Evolutionary conservation across 2,113 vertebrate genomes (phyloP), one percentile per base, ranked within the genome.

Genomic region (Tragulus kanchil): DNA sequence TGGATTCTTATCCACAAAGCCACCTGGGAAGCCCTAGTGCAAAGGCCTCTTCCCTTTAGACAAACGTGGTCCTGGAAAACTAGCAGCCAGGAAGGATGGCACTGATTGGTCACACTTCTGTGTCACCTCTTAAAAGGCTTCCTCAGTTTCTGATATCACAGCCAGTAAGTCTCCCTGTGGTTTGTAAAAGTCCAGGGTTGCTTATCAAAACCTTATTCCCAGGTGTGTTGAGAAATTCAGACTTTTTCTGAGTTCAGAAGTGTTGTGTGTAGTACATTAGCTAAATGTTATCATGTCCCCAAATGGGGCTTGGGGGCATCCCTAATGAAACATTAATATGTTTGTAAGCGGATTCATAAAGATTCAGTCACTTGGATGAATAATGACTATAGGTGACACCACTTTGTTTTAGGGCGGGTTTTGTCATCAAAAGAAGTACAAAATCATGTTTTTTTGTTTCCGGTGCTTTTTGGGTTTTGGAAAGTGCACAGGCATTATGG

Each of bases 321-420:
- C 19, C 59, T 88, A 79, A 87, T 62, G 50, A 85, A 86, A 77
- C 19, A 69, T 79, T 93, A 58, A 62, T 85, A 52, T 85, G 93
- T 67, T 92, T 83, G 4, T 12, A 84, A n/a, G 31, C 78, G 21
- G 78, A 93, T 93, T 4, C 25, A 71, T 90, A 25, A 89, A 23
- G 50, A 71, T 64, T 82, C 90, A 69, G 25, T 21, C 48, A 83
- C 16, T 73, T 90, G 16, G 31, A 50, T 84, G 67, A 75, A 52
- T 48, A 89, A 65, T 84, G 16, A 67, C n/a, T 48, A 1, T 56
- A 61, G 58, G 7, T 91, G 75, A 75, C 36, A 5, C 36, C 17
- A 75, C 45, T 90, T 88, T 2, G 25, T 81, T 94, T 93, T 36
- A 62, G 81, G 77, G 14, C 31, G 77, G 62, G 9, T 88, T 85